phyloP scores from a whole-genome alignment of 2,113 vertebrate genomes.

The Platanista minor region DNA sequence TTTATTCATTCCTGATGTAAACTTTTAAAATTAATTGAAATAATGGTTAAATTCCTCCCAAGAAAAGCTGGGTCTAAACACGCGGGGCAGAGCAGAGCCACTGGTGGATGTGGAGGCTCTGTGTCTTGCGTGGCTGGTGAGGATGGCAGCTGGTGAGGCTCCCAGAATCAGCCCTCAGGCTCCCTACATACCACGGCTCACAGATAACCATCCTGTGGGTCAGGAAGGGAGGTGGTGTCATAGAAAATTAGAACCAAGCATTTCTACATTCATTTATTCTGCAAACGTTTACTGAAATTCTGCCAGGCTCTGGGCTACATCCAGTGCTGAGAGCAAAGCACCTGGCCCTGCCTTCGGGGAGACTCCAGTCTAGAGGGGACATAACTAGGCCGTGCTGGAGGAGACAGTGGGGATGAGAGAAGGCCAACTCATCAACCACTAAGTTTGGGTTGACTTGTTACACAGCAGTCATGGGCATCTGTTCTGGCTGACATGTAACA shows the following conservation, averaged over 20 bases:
- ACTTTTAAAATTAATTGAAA: not conserved
- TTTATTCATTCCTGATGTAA: not conserved
- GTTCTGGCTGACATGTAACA: accelerated
- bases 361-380: accelerated
- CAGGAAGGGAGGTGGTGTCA: accelerated
- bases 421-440: too few species aligned
- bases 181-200: accelerated
- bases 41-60: too few species aligned
- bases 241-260: accelerated
- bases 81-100: accelerated
- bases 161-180: accelerated
- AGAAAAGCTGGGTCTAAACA: accelerated
- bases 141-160: accelerated
- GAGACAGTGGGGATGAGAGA: accelerated
- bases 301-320: accelerated
- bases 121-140: not conserved
- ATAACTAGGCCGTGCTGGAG: accelerated
- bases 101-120: not conserved
- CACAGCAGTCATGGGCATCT: too few species aligned
- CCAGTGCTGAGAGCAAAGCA: accelerated
- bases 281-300: not conserved
- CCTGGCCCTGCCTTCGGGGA: not conserved
- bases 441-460: too few species aligned
- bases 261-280: accelerated
- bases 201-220: accelerated